These are phyloP conservation scores for Rhinogobius similis DNA, from an alignment of 2,113 vertebrate species.

Conservation along the genomic window DNA sequence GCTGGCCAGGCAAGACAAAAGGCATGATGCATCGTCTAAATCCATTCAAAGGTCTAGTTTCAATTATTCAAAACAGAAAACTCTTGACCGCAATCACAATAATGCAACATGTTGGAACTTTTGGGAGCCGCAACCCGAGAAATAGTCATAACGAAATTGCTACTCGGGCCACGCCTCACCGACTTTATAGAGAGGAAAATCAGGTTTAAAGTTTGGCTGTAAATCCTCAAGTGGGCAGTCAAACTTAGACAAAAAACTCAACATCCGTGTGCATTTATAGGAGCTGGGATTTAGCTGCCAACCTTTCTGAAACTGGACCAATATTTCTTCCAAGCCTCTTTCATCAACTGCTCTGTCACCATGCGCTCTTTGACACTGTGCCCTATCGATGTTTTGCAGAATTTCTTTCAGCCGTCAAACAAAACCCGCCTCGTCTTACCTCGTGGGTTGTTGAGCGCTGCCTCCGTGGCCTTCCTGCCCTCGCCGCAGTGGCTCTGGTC, in stretches of 20 bases:
- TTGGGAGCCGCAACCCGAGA: too few relatives aligned
- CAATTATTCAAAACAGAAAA: too few relatives aligned
- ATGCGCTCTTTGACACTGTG: not conserved
- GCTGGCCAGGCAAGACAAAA: not conserved
- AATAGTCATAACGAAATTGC: too few relatives aligned
- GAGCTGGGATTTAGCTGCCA: not conserved
- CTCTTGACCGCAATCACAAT: too few relatives aligned
- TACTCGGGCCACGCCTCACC: too few relatives aligned
- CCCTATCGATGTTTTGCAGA: not conserved
- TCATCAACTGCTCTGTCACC: not conserved
- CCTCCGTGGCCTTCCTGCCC: conserved; percentile 88
- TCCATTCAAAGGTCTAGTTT: not conserved
- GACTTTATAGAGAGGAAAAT: too few relatives aligned
- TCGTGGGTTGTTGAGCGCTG: conserved; percentile 93
- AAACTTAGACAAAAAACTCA: not conserved
- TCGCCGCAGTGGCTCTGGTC: conserved; percentile 98
- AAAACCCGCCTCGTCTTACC: conserved; percentile 72
- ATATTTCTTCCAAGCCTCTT: not conserved
- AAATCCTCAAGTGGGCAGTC: not conserved
- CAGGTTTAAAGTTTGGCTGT: too few relatives aligned
- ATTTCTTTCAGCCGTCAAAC: not conserved
- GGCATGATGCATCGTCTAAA: not conserved
- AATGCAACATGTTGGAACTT: too few relatives aligned
- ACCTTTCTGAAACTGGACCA: not conserved
- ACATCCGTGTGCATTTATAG: not conserved